Conservation (phyloP, 1,140 invertebrate genomes). For the Drosophila nannoptera region DNA sequence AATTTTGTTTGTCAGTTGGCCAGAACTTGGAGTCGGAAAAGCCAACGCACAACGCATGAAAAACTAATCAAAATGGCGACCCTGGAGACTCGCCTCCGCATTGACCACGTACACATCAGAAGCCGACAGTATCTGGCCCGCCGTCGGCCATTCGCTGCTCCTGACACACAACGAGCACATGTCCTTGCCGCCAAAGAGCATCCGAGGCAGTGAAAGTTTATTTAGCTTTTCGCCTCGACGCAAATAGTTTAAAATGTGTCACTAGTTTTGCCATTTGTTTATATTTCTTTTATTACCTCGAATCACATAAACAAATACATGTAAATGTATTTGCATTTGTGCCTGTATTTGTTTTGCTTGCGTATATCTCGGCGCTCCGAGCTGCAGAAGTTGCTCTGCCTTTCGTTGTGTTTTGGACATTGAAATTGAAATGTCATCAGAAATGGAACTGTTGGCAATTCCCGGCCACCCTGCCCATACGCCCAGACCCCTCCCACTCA, state of each 20-base stretch:
- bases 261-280: slow-evolving; percentile 44
- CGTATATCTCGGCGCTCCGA: neutral
- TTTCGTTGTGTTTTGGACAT: slow-evolving; percentile 26
- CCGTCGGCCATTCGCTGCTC: slow-evolving; percentile 49
- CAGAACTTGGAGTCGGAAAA: slow-evolving; percentile 21
- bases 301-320: slow-evolving; percentile 36
- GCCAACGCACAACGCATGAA: slow-evolving; percentile 42
- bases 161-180: slow-evolving; percentile 26
- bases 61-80: slow-evolving; percentile 51
- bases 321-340: slow-evolving; percentile 2
- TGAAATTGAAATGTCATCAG: slow-evolving; percentile 45
- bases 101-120: slow-evolving; percentile 15
- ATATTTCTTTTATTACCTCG: slow-evolving; percentile 9
- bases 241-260: slow-evolving; percentile 58
- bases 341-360: neutral
- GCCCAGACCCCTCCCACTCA: neutral
- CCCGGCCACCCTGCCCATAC: neutral
- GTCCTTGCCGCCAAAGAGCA: slow-evolving; percentile 17
- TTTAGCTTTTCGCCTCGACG: slow-evolving; percentile 39
- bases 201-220: slow-evolving; percentile 44
- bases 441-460: slow-evolving; percentile 6
- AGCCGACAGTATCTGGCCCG: slow-evolving; percentile 1
- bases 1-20: slow-evolving; percentile 32
- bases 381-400: slow-evolving; percentile 14
- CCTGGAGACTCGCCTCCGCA: neutral